These are phyloP conservation scores for Melipona quadrifasciata DNA, from an alignment of 1,140 invertebrate genomes.

Conservation along the genomic window DNA sequence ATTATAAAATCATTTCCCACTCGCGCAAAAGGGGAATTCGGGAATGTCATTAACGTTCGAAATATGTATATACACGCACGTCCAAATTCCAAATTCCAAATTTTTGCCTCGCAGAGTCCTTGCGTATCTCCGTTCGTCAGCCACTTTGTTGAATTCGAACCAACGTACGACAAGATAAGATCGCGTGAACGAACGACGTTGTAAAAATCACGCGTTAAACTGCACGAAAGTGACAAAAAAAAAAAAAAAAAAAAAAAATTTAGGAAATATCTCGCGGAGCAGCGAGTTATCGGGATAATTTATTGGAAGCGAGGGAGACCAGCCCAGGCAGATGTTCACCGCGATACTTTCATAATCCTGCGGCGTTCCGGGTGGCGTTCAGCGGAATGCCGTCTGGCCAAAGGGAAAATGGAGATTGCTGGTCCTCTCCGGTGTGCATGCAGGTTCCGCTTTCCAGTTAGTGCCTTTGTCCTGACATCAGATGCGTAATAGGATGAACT, in stretches of 20 bases:
- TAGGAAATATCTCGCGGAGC: background rate
- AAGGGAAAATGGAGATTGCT: slow-evolving; percentile 32
- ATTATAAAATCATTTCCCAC: background rate
- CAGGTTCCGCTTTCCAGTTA: slow-evolving; percentile 46
- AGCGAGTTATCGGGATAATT: background rate
- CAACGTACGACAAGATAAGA: no score
- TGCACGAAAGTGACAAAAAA: no score
- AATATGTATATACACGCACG: no score
- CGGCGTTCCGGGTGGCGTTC: background rate
- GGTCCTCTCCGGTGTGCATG: slow-evolving; percentile 27
- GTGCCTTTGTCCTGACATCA: slow-evolving; percentile 54
- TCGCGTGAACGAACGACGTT: no score
- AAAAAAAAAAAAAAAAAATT: no score
- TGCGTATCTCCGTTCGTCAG: no score
- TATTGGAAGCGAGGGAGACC: background rate
- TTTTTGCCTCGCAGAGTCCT: no score
- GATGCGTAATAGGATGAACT: slow-evolving; percentile 54
- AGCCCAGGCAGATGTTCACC: background rate
- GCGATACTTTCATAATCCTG: slow-evolving; percentile 32
- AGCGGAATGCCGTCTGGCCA: slow-evolving; percentile 6
- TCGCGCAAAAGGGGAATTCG: background rate
- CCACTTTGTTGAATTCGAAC: no score
- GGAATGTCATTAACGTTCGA: no score
- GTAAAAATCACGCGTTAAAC: no score
- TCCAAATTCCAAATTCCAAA: no score